Evolutionary conservation across 2,113 vertebrate genomes (phyloP), one percentile per base, ranked within the genome.

Genomic region (Pseudolaguvia tuberculata): DNA sequence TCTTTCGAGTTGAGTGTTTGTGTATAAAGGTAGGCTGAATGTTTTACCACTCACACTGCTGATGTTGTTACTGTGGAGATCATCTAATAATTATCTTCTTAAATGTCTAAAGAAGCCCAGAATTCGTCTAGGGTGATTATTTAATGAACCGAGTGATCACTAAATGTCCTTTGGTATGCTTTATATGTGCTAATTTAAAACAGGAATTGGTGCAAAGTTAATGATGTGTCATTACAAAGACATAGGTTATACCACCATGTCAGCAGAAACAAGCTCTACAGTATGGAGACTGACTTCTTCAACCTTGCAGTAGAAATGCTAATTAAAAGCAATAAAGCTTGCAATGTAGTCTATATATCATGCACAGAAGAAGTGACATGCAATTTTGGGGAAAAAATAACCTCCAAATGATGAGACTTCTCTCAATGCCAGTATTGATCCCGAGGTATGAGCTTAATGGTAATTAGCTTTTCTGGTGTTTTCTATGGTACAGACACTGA

Each of bases 101-200:
- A 70, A 67, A 50, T 27, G 25, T 67, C 23, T 67, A 17, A 67
- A 50, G 25, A 2, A 29, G 25, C 4, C 23, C 27, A 45, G 4
- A 23, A 20, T 29, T 67, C 4, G 5, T 20, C 63, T 18, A 50
- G 63, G 10, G 45, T 47, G 50, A 18, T 50, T 23, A 18, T 15
- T 66, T 18, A 21, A 48, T 17, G 63, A 48, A 65, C 4, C 61
- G 23, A 25, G 23, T 25, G 21, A 45, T 45, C 10, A 45, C 61
- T 63, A 9, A 47, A 50, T 25, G 23, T 21, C 42, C 48, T 71
- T 57, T 57, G 69, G n/a, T 57, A 45, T 71, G 31, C 31, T 18
- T 71, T 57, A 71, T 57, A n/a, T 20, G 53, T 57, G 35, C n/a
- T 57, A 71, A 71, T 71, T 35, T 57, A 56, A 72, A 47, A 18